Base-by-base conservation (phyloP, 37 sponge, comb jelly and placozoan species). In the Crambe crambe region DNA sequence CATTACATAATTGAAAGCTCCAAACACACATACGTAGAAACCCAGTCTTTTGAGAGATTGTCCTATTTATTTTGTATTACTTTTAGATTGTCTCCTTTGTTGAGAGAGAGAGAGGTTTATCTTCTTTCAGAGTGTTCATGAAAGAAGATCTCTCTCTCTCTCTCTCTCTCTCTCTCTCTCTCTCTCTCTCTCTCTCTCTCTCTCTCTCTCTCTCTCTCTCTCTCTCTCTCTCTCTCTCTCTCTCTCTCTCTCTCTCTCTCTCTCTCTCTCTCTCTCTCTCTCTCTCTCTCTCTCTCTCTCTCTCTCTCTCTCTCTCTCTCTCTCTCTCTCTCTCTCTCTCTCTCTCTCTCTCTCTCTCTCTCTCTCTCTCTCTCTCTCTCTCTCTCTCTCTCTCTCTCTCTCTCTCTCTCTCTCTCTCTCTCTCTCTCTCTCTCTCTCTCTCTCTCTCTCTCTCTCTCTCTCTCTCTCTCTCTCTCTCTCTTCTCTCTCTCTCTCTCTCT, bases 251-350 rank as follows among this genome's bases (percentile, higher is more conserved):
- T 60, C 61, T 60, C 61, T 60, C 61, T 60, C 61, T 62, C 64
- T 9, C 17, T 15, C 8, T 30, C 15, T 30, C 56, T 72, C 27
- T 44, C 73, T 44, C 27, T 72, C 73, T 44, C 54, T 72, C 73
- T 44, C 54, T 72, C 73, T 30, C 38, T 68, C 70, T 68, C 38
- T 37, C 70, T 68, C 38, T 68, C 70, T 68, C 54, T 72, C 73
- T 72, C 54, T 72, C 73, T 30, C 54, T 68, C 69, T 36, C 38
- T 68, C 69, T 36, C 38, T 36, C 39, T 36, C 38, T 68, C 69
- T 36, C 38, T 68, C 69, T 68, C 38, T 68, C 69, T 36, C 38
- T 37, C 69, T 36, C 17, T 73, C 25, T 32, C 30, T 73, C 6
- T 17, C 58, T 76, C 3, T 6, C 42, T 61, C 27, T 72, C 56